A percentile compares a stretch with the other conserved stretches of the same genome.
These are phyloP conservation scores for Pongo abelii DNA, from an alignment of 2,113 vertebrate genomes.

Conservation along the genomic window DNA sequence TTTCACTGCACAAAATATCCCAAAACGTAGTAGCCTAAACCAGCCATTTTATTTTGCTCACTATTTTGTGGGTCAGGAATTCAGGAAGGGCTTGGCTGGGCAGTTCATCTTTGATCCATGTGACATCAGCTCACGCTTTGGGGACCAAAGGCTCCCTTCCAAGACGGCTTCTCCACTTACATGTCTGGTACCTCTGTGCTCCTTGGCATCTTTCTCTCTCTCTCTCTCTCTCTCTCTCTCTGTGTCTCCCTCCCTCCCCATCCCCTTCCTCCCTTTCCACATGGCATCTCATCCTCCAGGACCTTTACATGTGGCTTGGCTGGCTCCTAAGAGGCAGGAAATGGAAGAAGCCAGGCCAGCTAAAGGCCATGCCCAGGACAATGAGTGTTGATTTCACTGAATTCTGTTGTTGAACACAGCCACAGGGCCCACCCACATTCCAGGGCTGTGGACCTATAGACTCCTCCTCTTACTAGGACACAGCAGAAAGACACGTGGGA, in stretches of 20 bases:
- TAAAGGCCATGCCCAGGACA: background rate
- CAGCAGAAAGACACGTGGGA: background rate
- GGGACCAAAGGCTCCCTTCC: background rate
- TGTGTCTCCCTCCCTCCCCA: background rate
- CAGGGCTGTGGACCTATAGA: background rate
- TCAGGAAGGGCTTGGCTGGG: background rate
- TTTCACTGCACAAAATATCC: background rate
- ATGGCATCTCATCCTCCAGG: background rate
- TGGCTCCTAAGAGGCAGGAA: background rate
- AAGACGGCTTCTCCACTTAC: background rate
- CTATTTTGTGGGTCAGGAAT: background rate
- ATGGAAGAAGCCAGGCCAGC: background rate
- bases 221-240: background rate
- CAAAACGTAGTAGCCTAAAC: background rate
- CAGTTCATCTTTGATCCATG: background rate
- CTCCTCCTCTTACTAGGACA: background rate
- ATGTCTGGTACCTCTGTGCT: background rate
- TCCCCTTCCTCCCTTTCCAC: too few species aligned
- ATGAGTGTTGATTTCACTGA: background rate
- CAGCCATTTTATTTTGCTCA: background rate
- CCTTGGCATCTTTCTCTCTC: background rate
- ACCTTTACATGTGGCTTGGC: background rate
- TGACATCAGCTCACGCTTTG: background rate
- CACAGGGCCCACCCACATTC: background rate
- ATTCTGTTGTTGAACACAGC: background rate